These are phyloP conservation scores for Aphelinus certus DNA, from an alignment of 1,140 invertebrate genomes.

Conservation along the genomic window DNA sequence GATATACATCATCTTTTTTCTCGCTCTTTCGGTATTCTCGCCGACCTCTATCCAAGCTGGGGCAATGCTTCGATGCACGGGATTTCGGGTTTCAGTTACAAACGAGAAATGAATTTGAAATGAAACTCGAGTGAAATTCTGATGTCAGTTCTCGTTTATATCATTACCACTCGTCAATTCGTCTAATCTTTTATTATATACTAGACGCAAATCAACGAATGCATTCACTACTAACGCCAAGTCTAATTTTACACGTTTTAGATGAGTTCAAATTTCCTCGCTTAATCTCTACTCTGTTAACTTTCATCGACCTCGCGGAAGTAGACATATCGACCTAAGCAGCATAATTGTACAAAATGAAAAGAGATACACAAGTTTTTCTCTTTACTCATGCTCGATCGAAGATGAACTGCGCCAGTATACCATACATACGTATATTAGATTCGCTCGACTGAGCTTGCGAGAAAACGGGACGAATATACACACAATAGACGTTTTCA, in stretches of 20 bases:
- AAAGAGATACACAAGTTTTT: conserved; percentile 19
- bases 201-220: neutral
- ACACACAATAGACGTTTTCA: conserved; percentile 20
- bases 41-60: neutral
- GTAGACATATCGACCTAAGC: conserved; percentile 13
- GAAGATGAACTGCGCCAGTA: conserved; percentile 4
- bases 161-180: neutral
- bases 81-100: neutral
- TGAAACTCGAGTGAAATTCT: no score
- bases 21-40: neutral
- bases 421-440: conserved; percentile 8
- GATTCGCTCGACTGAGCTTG: conserved; percentile 26
- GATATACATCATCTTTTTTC: conserved; percentile 1
- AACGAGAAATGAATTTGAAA: conserved; percentile 19
- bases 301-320: conserved; percentile 29
- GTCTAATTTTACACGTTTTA: conserved; percentile 1
- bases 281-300: conserved; percentile 22
- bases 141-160: no score
- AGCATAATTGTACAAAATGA: conserved; percentile 8
- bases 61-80: conserved; percentile 4
- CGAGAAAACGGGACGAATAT: conserved; percentile 30
- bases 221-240: conserved; percentile 12
- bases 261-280: neutral
- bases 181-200: conserved; percentile 6
- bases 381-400: conserved; percentile 1